These are phyloP conservation scores for Capreolus pygargus DNA, from an alignment of 2,113 vertebrate species.

Conservation along the genomic window DNA sequence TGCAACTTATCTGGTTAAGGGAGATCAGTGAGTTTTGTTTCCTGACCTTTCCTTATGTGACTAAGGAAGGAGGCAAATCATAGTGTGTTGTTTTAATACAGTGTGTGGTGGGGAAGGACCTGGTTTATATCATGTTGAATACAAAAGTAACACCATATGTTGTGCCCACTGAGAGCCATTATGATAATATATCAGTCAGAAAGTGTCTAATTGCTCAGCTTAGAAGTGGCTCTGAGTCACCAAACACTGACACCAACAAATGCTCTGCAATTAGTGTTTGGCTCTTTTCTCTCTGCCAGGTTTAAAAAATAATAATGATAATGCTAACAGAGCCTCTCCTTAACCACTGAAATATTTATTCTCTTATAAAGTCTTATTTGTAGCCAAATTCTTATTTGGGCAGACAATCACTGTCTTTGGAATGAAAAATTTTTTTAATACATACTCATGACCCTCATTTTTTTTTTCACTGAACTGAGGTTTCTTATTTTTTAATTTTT, in stretches of 20 bases:
- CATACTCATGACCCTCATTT: not conserved
- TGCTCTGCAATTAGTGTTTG: constrained; percentile 73
- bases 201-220: constrained; percentile 71
- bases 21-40: not conserved
- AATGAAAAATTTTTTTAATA: constrained; percentile 24
- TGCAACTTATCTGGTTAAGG: not conserved
- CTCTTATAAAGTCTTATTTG: constrained; percentile 66
- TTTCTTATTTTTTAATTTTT: not conserved
- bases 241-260: constrained; percentile 74
- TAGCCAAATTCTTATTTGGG: constrained; percentile 61
- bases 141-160: constrained; percentile 76
- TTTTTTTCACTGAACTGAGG: not conserved
- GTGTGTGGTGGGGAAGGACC: not conserved
- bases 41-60: not conserved
- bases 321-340: constrained; percentile 29
- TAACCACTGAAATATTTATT: constrained; percentile 64
- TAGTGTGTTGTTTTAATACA: constrained; percentile 52
- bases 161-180: constrained; percentile 68
- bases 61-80: constrained; percentile 35
- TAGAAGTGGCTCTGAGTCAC: constrained; percentile 71
- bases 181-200: constrained; percentile 69
- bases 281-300: constrained; percentile 59
- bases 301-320: constrained; percentile 66
- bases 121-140: constrained; percentile 65
- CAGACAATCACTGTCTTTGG: constrained; percentile 57